Conservation (phyloP, 2,888 invertebrate genomes). For the Leucoma salicis region DNA sequence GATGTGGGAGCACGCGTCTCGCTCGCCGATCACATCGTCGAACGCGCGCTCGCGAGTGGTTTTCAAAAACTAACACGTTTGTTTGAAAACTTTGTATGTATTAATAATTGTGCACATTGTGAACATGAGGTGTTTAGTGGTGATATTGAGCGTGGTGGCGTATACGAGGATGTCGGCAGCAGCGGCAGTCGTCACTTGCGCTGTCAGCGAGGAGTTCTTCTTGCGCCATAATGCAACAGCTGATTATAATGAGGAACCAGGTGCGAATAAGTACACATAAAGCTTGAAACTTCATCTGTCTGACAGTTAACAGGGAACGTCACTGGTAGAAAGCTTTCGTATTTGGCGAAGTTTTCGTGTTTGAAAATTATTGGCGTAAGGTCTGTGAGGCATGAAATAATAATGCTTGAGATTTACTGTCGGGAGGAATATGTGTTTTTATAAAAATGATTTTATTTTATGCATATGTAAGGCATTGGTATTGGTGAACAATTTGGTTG, state of each 20-base stretch:
- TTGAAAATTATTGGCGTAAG: slow-evolving; percentile 5
- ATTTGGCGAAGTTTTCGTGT: slow-evolving; percentile 16
- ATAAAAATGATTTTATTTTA: too few species aligned
- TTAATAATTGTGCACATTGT: slow-evolving; percentile 45
- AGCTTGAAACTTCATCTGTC: slow-evolving; percentile 3
- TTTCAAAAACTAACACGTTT: slow-evolving; percentile 45
- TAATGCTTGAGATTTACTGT: too few species aligned
- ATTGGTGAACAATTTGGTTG: too few species aligned
- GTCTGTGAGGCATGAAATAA: too few species aligned
- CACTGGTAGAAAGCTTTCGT: slow-evolving; percentile 22
- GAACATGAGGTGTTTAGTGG: slow-evolving; percentile 73
- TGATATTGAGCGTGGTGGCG: slow-evolving; percentile 57
- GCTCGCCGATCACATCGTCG: slow-evolving; percentile 45
- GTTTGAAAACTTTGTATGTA: slow-evolving; percentile 45
- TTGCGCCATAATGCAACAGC: slow-evolving; percentile 72
- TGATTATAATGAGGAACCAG: slow-evolving; percentile 72
- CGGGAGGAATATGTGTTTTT: too few species aligned
- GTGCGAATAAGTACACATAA: slow-evolving; percentile 56
- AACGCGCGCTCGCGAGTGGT: slow-evolving; percentile 67
- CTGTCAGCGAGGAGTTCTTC: slow-evolving; percentile 64
- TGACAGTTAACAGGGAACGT: slow-evolving; percentile 10
- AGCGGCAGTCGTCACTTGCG: slow-evolving; percentile 59
- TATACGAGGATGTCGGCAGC: slow-evolving; percentile 46
- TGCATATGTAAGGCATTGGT: too few species aligned
- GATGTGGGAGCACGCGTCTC: slow-evolving; percentile 67